These are phyloP conservation scores for Xylota segnis DNA, from an alignment of 2,888 invertebrate species.

Conservation along the genomic window DNA sequence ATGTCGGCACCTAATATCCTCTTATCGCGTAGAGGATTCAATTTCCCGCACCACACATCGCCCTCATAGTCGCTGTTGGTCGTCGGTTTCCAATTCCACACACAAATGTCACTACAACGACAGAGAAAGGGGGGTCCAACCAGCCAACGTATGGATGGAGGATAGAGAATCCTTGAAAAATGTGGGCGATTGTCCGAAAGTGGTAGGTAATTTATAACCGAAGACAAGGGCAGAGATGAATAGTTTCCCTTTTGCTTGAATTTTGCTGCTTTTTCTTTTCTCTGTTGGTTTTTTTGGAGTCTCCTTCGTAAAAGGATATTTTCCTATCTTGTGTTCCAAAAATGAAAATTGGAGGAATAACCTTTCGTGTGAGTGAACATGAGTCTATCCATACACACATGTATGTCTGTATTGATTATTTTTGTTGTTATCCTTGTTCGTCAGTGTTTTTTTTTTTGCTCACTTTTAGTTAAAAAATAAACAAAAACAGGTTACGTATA, in stretches of 20 bases:
- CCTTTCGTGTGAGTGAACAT: slow-evolving; percentile 20
- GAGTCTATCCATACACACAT: neutral
- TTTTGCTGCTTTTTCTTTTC: neutral
- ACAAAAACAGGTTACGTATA: too few species aligned
- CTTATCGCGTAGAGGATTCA: slow-evolving; percentile 25
- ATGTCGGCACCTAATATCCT: slow-evolving; percentile 40
- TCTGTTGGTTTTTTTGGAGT: neutral
- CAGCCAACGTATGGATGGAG: too few species aligned
- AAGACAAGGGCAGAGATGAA: slow-evolving; percentile 63
- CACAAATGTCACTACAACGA: slow-evolving; percentile 6
- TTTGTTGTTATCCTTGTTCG: neutral
- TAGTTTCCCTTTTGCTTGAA: slow-evolving; percentile 53
- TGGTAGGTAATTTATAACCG: slow-evolving; percentile 65
- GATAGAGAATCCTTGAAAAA: slow-evolving; percentile 46
- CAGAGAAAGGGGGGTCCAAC: too few species aligned
- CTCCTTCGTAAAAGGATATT: slow-evolving; percentile 13
- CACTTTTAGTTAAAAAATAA: neutral
- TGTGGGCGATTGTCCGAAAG: slow-evolving; percentile 67
- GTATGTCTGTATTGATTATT: slow-evolving; percentile 10
- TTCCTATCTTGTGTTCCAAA: slow-evolving; percentile 15
- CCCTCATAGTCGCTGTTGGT: neutral
- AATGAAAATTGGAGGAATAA: slow-evolving; percentile 6
- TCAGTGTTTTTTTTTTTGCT: neutral
- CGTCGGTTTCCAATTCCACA: neutral
- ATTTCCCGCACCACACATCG: slow-evolving; percentile 21